Base-by-base conservation (phyloP, 2,888 invertebrate genomes). In the Melanostoma scalare region DNA sequence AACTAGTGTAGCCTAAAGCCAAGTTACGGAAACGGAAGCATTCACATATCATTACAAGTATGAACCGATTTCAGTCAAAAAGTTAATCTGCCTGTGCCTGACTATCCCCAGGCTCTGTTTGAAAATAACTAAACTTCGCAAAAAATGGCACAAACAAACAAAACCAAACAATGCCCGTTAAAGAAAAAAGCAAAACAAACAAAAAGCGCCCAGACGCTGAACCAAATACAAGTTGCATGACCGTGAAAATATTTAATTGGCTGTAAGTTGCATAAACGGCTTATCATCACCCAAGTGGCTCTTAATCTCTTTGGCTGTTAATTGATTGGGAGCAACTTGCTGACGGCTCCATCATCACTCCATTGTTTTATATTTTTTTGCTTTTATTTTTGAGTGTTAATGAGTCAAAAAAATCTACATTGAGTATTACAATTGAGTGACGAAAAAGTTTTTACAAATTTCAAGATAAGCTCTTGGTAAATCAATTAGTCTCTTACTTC, bases 291-390 rank as follows among this genome's bases (percentile, higher is more conserved):
- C 33, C 10, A 53, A 58, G 52, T 53, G 30, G 36, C 71, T 53
- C 35, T 67, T 55, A 60, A 30, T 31, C 44, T n/a, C 40, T 60
- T 33, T 40, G 42, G 38, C 55, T 56, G 48, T 6, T 71, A 71
- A 77, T 71, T 71, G 71, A 53, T 48, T 33, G 31, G 52, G 63
- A 56, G 48, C 30, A 74, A 78, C 40, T 60, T 79, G 60, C 74
- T 74, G 73, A 79, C 55, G 46, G 67, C 74, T 67, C 46, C 35
- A 46, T 60, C 67, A 60, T 73, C 60, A 65, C 46, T 78, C 65
- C 60, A 48, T 63, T 63, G 63, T 20, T 20, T 20, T 20, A 20
- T 20, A 20, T 20, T 20, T 20, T 20, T 0, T 20, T 20, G 20
- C 20, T 20, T 20, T 20, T 20, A 20, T 20, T 20, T 20, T 20